phyloP scores from a whole-genome alignment of 1,140 invertebrate genomes.

The Orchesella cincta region DNA sequence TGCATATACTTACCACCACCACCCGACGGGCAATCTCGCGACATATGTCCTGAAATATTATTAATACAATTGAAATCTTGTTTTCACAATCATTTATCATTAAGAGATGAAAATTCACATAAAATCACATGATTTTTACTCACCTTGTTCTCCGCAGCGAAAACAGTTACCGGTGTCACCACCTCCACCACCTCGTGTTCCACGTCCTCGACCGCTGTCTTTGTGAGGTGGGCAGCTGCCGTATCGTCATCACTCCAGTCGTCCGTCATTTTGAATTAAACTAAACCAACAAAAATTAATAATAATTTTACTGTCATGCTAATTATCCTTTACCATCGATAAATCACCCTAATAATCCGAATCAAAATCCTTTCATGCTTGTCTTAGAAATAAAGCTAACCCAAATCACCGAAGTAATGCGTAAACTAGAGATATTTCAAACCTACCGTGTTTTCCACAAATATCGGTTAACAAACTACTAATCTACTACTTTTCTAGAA shows the following conservation, averaged over 20 bases:
- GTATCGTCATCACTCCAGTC: constrained; percentile 11
- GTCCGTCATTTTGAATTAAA: neutral
- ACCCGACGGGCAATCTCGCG: neutral
- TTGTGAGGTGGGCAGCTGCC: constrained; percentile 41
- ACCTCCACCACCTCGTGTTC: constrained; percentile 30
- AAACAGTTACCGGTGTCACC: neutral
- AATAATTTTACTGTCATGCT: too few species aligned
- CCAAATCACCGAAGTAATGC: too few species aligned
- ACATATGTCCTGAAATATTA: constrained; percentile 52
- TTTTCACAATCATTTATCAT: neutral
- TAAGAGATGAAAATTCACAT: neutral
- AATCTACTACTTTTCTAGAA: too few species aligned
- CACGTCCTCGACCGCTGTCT: constrained; percentile 22
- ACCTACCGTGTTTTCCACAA: too few species aligned
- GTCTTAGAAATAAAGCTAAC: too few species aligned
- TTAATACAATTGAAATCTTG: constrained; percentile 53
- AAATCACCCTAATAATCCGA: too few species aligned
- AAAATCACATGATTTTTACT: neutral
- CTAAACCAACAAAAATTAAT: constrained; percentile 6
- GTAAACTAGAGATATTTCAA: too few species aligned
- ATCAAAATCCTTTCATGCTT: too few species aligned
- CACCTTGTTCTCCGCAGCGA: constrained; percentile 9
- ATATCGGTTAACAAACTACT: too few species aligned
- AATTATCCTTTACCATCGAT: too few species aligned
- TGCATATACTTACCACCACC: neutral